Percentiles rank a stretch among this genome's conserved stretches.
phyloP scores from a whole-genome alignment of 2,113 vertebrate species.

The Amphilophus citrinellus region DNA sequence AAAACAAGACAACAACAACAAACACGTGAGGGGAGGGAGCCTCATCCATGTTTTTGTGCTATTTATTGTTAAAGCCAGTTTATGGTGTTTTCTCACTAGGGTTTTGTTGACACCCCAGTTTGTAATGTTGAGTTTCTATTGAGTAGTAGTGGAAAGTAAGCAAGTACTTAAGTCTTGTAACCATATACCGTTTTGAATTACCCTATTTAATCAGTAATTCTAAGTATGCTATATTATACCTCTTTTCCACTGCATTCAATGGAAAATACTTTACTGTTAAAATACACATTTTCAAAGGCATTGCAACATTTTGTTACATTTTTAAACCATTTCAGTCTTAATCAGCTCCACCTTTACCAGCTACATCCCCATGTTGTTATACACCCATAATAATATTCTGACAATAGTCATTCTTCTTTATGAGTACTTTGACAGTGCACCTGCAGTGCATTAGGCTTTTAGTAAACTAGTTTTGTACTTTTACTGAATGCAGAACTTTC shows the following conservation, averaged over 20 bases:
- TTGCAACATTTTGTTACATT: not conserved
- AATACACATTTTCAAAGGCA: not conserved
- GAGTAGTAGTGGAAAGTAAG: not conserved
- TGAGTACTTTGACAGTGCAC: not conserved
- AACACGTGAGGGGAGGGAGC: not conserved
- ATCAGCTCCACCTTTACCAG: not conserved
- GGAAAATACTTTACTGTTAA: not conserved
- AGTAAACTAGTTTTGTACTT: not conserved
- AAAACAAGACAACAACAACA: not conserved
- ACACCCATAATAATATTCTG: not conserved
- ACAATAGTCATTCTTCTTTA: slow-evolving; percentile 2
- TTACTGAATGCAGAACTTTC: not conserved
- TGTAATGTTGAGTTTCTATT: not conserved
- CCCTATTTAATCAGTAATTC: not conserved
- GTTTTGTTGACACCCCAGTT: not conserved
- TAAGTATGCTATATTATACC: not conserved
- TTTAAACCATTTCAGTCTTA: not conserved
- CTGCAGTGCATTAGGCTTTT: not conserved
- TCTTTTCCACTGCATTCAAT: not conserved
- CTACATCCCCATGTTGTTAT: not conserved
- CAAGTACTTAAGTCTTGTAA: not conserved
- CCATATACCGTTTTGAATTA: not conserved
- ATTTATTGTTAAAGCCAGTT: not conserved
- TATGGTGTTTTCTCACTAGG: not conserved
- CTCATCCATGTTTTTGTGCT: not conserved